These are phyloP conservation scores for Cherax destructor DNA, from an alignment of 1,140 invertebrate species.

Conservation along the genomic window DNA sequence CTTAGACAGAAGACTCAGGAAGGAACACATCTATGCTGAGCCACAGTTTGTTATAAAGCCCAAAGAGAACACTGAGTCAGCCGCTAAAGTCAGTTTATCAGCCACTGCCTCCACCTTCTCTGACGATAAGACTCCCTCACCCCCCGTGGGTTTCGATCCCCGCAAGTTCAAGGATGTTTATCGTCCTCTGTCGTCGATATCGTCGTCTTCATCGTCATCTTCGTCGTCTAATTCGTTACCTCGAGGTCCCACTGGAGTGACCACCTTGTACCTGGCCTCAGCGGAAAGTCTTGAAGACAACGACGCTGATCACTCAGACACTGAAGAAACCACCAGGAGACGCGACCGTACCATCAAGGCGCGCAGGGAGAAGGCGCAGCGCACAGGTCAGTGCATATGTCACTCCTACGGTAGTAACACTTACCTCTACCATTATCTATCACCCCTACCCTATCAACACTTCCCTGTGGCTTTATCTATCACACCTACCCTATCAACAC, in stretches of 20 bases:
- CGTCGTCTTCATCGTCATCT: slow-evolving; percentile 82
- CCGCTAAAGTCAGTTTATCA: slow-evolving; percentile 38
- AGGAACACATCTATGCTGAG: slow-evolving; percentile 36
- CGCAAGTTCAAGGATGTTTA: slow-evolving; percentile 42
- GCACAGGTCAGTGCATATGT: slow-evolving; percentile 35
- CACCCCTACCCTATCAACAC: too few relatives aligned
- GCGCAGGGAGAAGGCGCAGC: slow-evolving; percentile 45
- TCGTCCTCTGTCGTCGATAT: slow-evolving; percentile 87
- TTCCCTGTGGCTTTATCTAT: too few relatives aligned
- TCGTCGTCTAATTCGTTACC: slow-evolving; percentile 70
- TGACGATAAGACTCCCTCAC: background rate
- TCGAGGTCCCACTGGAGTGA: slow-evolving; percentile 66
- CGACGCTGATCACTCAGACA: slow-evolving; percentile 47
- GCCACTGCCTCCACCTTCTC: background rate
- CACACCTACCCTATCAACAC: too few relatives aligned
- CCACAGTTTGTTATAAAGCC: slow-evolving; percentile 29
- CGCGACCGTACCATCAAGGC: slow-evolving; percentile 47
- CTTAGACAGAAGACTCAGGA: slow-evolving; percentile 14
- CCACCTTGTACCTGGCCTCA: slow-evolving; percentile 84
- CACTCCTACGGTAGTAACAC: too few relatives aligned
- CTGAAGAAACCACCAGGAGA: slow-evolving; percentile 43
- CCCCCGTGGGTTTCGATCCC: slow-evolving; percentile 6
- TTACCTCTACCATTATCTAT: too few relatives aligned
- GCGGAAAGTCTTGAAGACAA: slow-evolving; percentile 83
- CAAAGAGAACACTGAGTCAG: slow-evolving; percentile 60